Evolutionary conservation across 1,140 invertebrate genomes (phyloP).

Genomic region (Sipha flava): DNA sequence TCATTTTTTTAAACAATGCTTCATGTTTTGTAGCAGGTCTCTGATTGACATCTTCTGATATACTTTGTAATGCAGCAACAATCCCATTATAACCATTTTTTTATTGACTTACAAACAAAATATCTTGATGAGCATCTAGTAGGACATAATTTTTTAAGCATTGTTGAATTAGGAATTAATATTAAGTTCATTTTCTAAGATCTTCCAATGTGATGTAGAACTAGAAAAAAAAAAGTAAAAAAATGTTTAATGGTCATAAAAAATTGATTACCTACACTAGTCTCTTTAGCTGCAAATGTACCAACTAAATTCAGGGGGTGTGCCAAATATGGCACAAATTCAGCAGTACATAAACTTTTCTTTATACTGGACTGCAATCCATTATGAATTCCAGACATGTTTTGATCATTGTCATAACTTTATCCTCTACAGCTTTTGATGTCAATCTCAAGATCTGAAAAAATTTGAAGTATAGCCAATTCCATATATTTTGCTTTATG

Average conservation of each 20-base stretch:
- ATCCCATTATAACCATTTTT: neutral
- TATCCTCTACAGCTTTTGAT: slow-evolving; percentile 36
- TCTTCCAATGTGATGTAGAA: slow-evolving; percentile 36
- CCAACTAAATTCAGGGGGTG: slow-evolving; percentile 42
- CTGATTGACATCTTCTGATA: neutral
- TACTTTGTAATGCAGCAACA: neutral
- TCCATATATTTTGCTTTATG: neutral
- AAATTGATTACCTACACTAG: neutral
- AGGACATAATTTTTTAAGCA: neutral
- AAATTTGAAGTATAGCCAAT: neutral
- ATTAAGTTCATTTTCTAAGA: slow-evolving; percentile 5
- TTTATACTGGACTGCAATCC: slow-evolving; percentile 22
- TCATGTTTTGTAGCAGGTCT: neutral
- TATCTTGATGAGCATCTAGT: neutral
- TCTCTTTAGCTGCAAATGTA: slow-evolving; percentile 39
- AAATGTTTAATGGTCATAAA: slow-evolving; percentile 29
- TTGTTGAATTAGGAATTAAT: neutral
- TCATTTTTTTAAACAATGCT: neutral
- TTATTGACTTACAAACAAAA: neutral
- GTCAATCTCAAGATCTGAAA: neutral
- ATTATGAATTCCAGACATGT: slow-evolving; percentile 8
- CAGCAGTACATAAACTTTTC: slow-evolving; percentile 37
- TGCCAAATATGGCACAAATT: slow-evolving; percentile 40
- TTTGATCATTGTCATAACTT: slow-evolving; percentile 39
- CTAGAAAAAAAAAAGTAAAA: slow-evolving; percentile 38